Conservation (phyloP, 2,888 invertebrate species). For the Timema cristinae region DNA sequence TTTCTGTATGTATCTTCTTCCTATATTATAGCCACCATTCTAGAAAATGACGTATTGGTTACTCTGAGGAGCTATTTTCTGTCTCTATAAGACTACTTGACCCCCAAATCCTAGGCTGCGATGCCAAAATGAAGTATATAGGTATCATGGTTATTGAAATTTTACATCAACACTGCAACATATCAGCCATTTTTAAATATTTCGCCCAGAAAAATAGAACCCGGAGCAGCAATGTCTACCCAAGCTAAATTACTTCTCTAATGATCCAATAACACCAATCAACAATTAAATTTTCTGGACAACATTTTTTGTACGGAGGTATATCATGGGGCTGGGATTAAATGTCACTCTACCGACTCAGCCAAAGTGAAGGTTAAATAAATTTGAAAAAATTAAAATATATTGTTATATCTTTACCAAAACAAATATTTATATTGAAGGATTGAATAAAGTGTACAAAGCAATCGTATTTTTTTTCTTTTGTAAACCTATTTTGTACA, state of each 20-base stretch:
- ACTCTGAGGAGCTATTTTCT: neutral
- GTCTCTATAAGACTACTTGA: neutral
- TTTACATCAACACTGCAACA: neutral
- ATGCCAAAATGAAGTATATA: neutral
- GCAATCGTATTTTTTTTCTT: too few relatives aligned
- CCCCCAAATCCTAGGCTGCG: neutral
- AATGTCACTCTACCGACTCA: too few relatives aligned
- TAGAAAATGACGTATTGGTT: neutral
- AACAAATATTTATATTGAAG: too few relatives aligned
- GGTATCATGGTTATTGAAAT: neutral
- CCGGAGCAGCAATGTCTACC: neutral
- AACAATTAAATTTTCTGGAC: neutral
- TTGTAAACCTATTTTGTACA: too few relatives aligned
- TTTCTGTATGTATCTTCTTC: neutral
- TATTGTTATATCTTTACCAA: too few relatives aligned
- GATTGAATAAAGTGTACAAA: too few relatives aligned
- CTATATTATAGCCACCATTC: too few relatives aligned
- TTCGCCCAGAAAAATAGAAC: neutral
- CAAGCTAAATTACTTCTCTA: constrained; percentile 11
- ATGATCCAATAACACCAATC: neutral
- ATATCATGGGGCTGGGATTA: neutral
- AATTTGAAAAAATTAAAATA: too few relatives aligned
- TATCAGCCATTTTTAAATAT: neutral
- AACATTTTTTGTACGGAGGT: neutral
- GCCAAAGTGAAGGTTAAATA: too few relatives aligned